A percentile compares a stretch with the other conserved stretches of the same genome.
These are phyloP conservation scores for Polydrusus pterygomalis DNA, from an alignment of 2,888 invertebrate species.

Conservation along the genomic window DNA sequence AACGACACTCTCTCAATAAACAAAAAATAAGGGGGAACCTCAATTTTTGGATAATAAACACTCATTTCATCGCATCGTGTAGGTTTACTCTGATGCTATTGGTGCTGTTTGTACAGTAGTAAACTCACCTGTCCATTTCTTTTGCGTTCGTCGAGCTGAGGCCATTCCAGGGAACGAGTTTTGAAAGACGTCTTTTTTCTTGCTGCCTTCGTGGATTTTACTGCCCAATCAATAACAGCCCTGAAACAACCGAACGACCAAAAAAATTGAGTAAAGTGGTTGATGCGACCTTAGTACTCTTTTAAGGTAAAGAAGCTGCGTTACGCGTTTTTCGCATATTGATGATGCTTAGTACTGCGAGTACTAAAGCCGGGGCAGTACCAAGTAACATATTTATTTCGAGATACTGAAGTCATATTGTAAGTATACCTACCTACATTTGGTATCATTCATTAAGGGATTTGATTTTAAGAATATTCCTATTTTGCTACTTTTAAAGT, in stretches of 20 bases:
- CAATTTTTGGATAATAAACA: too few species aligned
- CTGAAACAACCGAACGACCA: constrained; percentile 17
- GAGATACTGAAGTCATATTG: too few species aligned
- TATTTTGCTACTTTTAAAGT: too few species aligned
- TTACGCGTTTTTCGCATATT: constrained; percentile 4
- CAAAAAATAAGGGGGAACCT: too few species aligned
- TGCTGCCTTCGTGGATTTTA: constrained; percentile 22
- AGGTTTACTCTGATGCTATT: background rate
- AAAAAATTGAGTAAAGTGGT: constrained; percentile 13
- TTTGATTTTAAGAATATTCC: too few species aligned
- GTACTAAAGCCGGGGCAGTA: background rate
- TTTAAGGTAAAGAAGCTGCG: constrained; percentile 4
- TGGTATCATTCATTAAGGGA: too few species aligned
- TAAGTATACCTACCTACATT: too few species aligned
- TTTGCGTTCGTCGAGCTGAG: constrained; percentile 38
- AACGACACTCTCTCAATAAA: too few species aligned
- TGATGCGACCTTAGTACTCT: background rate
- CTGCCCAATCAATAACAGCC: constrained; percentile 12
- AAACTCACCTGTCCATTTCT: constrained; percentile 51
- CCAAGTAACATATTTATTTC: background rate
- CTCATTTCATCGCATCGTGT: too few species aligned
- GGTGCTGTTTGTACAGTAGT: background rate
- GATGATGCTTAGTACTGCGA: background rate
- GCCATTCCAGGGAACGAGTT: constrained; percentile 51
- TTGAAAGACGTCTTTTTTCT: constrained; percentile 19